Evolutionary conservation across 2,113 vertebrate genomes (phyloP).

Genomic region (Ascaphus truei): DNA sequence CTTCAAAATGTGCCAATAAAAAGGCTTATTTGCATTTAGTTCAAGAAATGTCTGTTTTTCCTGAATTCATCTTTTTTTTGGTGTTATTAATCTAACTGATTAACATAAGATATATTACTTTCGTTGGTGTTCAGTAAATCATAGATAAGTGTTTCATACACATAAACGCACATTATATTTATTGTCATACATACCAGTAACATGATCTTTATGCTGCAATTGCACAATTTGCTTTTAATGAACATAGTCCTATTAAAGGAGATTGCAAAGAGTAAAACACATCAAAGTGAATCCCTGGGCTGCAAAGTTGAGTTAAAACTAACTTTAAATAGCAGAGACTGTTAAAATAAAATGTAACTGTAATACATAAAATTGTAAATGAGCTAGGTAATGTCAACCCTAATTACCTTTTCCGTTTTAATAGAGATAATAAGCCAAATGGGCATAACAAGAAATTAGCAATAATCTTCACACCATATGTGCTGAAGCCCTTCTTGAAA

Average conservation of each 20-base stretch:
- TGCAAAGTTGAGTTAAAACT: conserved; percentile 26
- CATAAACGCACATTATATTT: conserved; percentile 1
- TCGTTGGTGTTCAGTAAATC: too few relatives aligned
- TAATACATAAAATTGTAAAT: conserved; percentile 31
- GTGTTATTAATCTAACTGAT: too few relatives aligned
- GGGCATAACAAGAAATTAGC: conserved; percentile 13
- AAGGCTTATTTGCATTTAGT: too few relatives aligned
- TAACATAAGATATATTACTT: too few relatives aligned
- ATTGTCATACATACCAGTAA: conserved; percentile 3
- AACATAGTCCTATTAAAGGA: conserved; percentile 25
- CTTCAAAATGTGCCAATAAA: too few relatives aligned
- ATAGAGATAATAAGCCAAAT: conserved; percentile 29
- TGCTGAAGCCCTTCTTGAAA: neutral
- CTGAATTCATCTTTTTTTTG: too few relatives aligned
- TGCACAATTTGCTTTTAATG: conserved; percentile 35
- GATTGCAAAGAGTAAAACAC: conserved; percentile 15
- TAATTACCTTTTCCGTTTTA: conserved; percentile 27
- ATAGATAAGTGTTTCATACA: too few relatives aligned
- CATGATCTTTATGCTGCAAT: conserved; percentile 28
- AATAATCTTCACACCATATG: conserved; percentile 10
- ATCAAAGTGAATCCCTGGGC: conserved; percentile 28
- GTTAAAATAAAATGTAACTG: conserved; percentile 31
- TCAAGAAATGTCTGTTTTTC: too few relatives aligned
- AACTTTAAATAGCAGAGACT: conserved; percentile 31
- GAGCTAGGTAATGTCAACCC: conserved; percentile 26